Base-by-base conservation (phyloP, 2,888 invertebrate species). In the Embidobia sp. region DNA sequence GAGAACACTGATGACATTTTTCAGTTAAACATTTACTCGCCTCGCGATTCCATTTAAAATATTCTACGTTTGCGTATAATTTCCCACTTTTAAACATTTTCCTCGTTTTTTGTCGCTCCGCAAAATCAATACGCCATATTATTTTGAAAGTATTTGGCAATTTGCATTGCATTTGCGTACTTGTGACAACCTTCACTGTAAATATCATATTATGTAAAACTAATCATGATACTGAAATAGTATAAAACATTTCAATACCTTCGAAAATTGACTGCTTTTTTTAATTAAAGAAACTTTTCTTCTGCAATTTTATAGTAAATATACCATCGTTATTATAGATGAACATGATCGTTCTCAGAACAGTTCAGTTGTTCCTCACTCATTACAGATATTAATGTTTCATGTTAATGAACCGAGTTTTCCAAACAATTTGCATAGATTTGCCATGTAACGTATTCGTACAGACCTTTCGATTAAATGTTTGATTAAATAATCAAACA, bases 401-500 rank as follows among this genome's bases (percentile, higher is more conserved):
- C 18, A 18, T 22, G 11, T 42, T 42, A 22, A 42, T 42, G 22
- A 42, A 42, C 22, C 42, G 11, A 22, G 22, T 22, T 19, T 42
- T 42, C 2, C 19, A 19, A 42, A 42, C 42, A 11, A 22, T 42
- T 42, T 19, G 10, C 27, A 46, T 27, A 15, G 19, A 27, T 27
- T 27, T 7, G 3, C 40, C 19, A 10, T 19, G 22, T 3, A 11
- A 49, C 31, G 18, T 18, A 31, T 27, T 27, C 27, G 15, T 15
- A 27, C n/a, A 16, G 8, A 27, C n/a, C 29, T 49, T 18, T 49
- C 16, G 31, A 49, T 29, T 49, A 29, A 49, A 29, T 49, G 31
- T 49, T 49, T 49, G 31, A 31, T 49, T 18, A 31, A 18, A 18
- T 49, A 8, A 29, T 49, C 16, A 31, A 49, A 31, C 18, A 49